These are phyloP conservation scores for Caretta caretta DNA, from an alignment of 2,113 vertebrate genomes.

Conservation along the genomic window DNA sequence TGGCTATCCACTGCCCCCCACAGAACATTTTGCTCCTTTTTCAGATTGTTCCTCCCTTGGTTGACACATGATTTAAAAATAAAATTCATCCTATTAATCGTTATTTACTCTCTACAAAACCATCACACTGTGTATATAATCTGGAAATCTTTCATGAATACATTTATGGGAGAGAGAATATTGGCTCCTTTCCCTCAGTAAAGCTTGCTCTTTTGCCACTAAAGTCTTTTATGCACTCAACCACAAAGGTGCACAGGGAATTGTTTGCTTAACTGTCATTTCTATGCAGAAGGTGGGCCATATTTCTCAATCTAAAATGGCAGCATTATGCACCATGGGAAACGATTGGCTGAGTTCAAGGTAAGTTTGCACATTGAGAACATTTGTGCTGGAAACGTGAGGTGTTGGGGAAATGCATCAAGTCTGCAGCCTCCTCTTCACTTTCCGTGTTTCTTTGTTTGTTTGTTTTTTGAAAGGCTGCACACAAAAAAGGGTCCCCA, in stretches of 20 bases:
- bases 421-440: neutral
- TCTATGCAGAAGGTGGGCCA: neutral
- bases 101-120: neutral
- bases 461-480: neutral
- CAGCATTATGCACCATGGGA: neutral
- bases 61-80: neutral
- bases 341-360: neutral
- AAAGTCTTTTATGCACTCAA: neutral
- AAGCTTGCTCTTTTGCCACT: neutral
- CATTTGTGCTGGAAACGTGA: neutral
- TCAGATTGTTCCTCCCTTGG: neutral
- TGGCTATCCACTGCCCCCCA: neutral
- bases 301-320: neutral
- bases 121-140: neutral
- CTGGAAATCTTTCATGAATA: neutral
- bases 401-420: neutral
- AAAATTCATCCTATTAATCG: neutral
- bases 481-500: neutral
- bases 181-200: neutral
- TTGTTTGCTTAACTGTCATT: neutral
- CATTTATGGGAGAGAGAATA: neutral
- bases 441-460: neutral
- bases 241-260: neutral
- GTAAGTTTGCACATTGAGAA: neutral
- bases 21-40: neutral